These are phyloP conservation scores for Saccostrea glomerata DNA, from an alignment of 1,140 invertebrate species.

Conservation along the genomic window DNA sequence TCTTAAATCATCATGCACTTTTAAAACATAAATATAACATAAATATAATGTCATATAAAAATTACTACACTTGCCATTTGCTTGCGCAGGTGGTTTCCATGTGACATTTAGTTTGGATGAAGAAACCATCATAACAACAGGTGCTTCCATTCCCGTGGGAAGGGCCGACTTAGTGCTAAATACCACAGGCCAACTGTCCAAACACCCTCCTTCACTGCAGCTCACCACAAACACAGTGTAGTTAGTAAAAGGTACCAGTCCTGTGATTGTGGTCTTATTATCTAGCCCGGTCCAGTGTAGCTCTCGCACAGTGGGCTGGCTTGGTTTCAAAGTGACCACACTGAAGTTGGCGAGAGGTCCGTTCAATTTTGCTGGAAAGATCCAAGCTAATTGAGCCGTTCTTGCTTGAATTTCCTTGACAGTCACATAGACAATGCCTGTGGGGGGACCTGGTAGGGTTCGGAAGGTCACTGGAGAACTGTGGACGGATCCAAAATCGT, in stretches of 20 bases:
- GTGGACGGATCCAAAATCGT: conserved; percentile 69
- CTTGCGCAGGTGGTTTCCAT: conserved; percentile 72
- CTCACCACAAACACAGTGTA: conserved; percentile 72
- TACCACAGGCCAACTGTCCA: conserved; percentile 64
- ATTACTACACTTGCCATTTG: conserved; percentile 70
- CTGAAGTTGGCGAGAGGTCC: conserved; percentile 72
- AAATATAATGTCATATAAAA: too few relatives aligned
- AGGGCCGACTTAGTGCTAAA: conserved; percentile 69
- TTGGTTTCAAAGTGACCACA: conserved; percentile 59
- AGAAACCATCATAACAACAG: conserved; percentile 67
- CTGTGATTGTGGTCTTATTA: conserved; percentile 54
- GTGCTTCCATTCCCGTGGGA: conserved; percentile 71
- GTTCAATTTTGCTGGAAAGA: conserved; percentile 68
- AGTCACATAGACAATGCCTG: conserved; percentile 69
- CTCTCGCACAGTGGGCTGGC: conserved; percentile 37
- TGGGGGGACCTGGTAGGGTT: conserved; percentile 72
- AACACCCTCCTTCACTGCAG: conserved; percentile 76
- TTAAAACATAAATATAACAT: too few relatives aligned
- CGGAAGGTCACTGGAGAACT: conserved; percentile 71
- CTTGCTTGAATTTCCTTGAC: conserved; percentile 65
- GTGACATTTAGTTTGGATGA: conserved; percentile 67
- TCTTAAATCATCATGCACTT: too few relatives aligned
- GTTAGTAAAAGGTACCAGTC: conserved; percentile 71
- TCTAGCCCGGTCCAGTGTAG: conserved; percentile 69
- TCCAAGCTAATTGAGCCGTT: conserved; percentile 72